Evolutionary conservation across 2,113 vertebrate species (phyloP), one percentile per base, ranked within the genome.

Genomic region (Bufo gargarizans): DNA sequence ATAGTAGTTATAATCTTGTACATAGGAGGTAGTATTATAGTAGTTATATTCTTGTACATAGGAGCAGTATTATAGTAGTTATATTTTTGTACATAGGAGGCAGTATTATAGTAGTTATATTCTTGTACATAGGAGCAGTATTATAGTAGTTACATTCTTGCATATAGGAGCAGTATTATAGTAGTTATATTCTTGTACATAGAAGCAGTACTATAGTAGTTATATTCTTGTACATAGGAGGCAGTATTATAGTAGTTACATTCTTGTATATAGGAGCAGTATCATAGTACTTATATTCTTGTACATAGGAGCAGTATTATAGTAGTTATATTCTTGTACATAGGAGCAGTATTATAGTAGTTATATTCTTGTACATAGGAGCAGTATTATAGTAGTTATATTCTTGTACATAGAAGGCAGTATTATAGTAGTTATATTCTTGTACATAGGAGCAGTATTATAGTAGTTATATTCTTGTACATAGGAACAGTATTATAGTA

Each of bases 321-420:
- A 71, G 69, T 43, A 43, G 69, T 71, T 71, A 71, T 69, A 69
- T 69, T 69, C 65, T 22, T 69, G 20, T 33, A 65, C 20, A 22
- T 69, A 33, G 65, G 65, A 3, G n/a, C 10, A 69, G 65, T 69
- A 33, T 69, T 69, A 33, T 69, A 65, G 63, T 65, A 65, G 63
- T 65, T 65, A 65, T 65, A 65, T 65, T 65, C 19, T n/a, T 65
- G 63, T 65, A 65, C 20, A 65, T 65, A 65, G 19, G 63, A 1
- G 63, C 63, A 65, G 63, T 65, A 65, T 65, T 65, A 65, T 65
- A 65, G 63, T 65, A 65, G 63, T 65, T 65, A 65, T 65, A 65
- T 65, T n/a, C 63, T 65, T 65, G 63, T 65, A 65, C 6, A 65
- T 65, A 65, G 63, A 19, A n/a, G 59, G 59, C 20, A 20, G 63